Base-by-base conservation (phyloP, 2,797 vertebrate species). In the Lateolabrax maculatus region DNA sequence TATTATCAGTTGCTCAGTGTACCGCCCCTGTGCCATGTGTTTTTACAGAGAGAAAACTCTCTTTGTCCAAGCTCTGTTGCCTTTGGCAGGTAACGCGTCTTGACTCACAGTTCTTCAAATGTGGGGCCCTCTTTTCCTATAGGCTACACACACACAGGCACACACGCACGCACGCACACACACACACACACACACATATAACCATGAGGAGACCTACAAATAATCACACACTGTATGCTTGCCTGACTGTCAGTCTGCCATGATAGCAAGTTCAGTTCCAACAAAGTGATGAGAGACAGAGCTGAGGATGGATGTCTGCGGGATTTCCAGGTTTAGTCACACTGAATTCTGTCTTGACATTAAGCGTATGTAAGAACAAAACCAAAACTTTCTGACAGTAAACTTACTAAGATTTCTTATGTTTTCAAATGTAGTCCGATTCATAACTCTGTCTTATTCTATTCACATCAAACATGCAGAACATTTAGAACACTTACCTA, bases 271-370 rank as follows among this genome's bases (percentile, higher is more conserved):
- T 63, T 70, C 9, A 69, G 25, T 68, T 78, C 78, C 62, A 75
- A 19, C 75, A 44, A 16, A 31, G 53, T 75, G 85, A 83, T 69
- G 81, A 89, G 71, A 83, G 84, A 81, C 62, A 21, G 80, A 77
- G 66, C 66, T 69, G 69, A 57, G 36, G 77, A 80, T 71, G 37
- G 79, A 86, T 57, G 77, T 64, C 72, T 64, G 60, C 66, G 77
- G 85, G 72, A 34, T 87, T 88, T 84, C 84, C 85, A 66, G 37
- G 48, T 84, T 85, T 77, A 84, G 80, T 87, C 89, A 89, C 58
- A 13, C 27, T 31, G 43, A 67, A 21, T 58, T 82, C 29, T 88
- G 89, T 65, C 80, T 29, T 11, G 67, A 89, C 86, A 62, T 70
- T 83, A 64, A 12, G 5, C 63, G 25, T 52, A 58, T 3, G 72